Evolutionary conservation across 92 coral and sea anemone species (phyloP), one percentile per base, ranked within the genome.

Genomic region (Siderastrea siderea): DNA sequence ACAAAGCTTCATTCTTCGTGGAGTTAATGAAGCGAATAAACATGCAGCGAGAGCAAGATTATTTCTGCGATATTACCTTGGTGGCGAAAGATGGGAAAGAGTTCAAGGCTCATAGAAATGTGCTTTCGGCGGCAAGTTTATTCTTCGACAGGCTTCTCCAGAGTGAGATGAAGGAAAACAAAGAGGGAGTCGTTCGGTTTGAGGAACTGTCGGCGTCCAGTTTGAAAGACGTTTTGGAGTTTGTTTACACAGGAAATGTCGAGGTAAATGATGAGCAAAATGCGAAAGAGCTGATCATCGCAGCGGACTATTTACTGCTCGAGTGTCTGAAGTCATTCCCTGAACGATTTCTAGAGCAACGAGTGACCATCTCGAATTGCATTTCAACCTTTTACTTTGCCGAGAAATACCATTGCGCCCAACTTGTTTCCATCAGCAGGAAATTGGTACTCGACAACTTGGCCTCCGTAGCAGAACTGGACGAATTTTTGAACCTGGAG

Each of bases 1-100:
- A 72, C 26, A 62, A 60, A 83, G 49, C 63, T 49, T 12, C 79
- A 4, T 72, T 72, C 69, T 83, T 80, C 47, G 62, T 72, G 38
- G 80, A 83, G 59, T 14, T 83, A 44, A 13, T 57, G 69, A 72
- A 49, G 47, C 72, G 87, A 48, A 63, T 83, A 11, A 73, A 83
- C 73, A 59, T 46, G 59, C 71, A 59, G 57, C 79, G 87, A 64
- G 55, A 12, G 17, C 87, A 83, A 49, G 19, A 51, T 48, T 48
- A 73, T 52, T 83, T 83, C 2, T 83, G 87, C 80, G 87, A 83
- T 63, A 52, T 83, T 7, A 83, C 80, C 19, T 59, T 83, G 64
- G 73, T 59, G 61, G 55, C 74, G 47, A 81, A 81, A 2, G 87
- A 74, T 14, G 72, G 66, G 43, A 73, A 19, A 14, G 80, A 83